Base-by-base conservation (phyloP, 2,113 vertebrate genomes). In the Lichenostomus cassidix region DNA sequence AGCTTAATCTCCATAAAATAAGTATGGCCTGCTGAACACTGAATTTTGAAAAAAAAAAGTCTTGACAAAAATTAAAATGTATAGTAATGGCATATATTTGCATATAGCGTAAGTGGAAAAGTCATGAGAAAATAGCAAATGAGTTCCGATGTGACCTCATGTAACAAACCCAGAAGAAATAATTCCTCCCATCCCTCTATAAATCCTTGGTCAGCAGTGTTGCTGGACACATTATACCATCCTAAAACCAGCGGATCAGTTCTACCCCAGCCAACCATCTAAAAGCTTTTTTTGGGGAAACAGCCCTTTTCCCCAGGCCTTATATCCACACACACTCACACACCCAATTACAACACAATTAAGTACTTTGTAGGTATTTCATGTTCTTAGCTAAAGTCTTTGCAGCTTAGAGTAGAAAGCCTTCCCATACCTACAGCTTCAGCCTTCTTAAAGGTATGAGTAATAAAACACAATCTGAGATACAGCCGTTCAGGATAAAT, bases 391-490 rank as follows among this genome's bases (percentile, higher is more conserved):
- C 11, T 87, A 2, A 93, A 83, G 44, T 29, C 87, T 24, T 60
- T 16, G 10, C 0, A 5, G 7, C 37, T 73, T 46, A 25, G 41
- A 78, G 24, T 7, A 79, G 42, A 87, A 89, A 89, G 29, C 29
- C 47, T 69, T 92, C 63, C 73, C 50, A 14, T 9, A 84, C 69
- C 62, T 71, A 68, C 37, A 50, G 83, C 28, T 87, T 29, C 5
- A 2, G 78, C 37, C 23, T 86, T 50, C 81, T 83, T 41, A 65
- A 63, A 87, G 78, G 53, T 50, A 41, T 8, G 3, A 87, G 53
- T 28, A 94, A 79, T 80, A 69, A 91, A 92, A 70, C 9, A 41
- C 25, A 62, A n/a, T 5, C 53, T 76, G 81, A 79, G 41, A 94
- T n/a, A 85, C 18, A 68, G n/a, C 10, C 10, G 2, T 71, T 65